These are phyloP conservation scores for Omphaloscelis lunosa DNA, from an alignment of 2,888 invertebrate genomes.

Conservation along the genomic window DNA sequence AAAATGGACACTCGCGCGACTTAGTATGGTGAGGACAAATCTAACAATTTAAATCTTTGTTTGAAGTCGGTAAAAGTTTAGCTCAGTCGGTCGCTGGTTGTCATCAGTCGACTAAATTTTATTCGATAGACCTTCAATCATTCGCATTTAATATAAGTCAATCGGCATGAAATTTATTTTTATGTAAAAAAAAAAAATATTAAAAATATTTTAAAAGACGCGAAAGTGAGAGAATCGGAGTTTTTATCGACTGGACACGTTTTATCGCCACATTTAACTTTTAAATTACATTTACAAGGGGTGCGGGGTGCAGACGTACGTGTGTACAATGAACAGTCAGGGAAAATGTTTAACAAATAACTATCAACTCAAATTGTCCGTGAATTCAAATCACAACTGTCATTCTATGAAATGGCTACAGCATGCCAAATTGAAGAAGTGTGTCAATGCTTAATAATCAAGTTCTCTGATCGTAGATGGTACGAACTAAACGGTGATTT, in stretches of 20 bases:
- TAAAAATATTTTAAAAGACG: conserved; percentile 73
- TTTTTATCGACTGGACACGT: conserved; percentile 63
- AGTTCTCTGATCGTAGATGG: not conserved
- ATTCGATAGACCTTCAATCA: conserved; percentile 36
- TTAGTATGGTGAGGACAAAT: not conserved
- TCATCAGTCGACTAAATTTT: conserved; percentile 37
- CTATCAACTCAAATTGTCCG: not conserved
- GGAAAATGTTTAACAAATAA: not conserved
- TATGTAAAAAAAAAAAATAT: conserved; percentile 67
- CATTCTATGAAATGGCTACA: not conserved
- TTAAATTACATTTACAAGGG: conserved; percentile 66
- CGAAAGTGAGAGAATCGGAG: conserved; percentile 74
- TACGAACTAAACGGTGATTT: not conserved
- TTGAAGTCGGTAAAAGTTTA: conserved; percentile 29
- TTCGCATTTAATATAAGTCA: conserved; percentile 48
- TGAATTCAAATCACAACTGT: not conserved
- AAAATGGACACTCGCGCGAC: not conserved
- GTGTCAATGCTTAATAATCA: not conserved
- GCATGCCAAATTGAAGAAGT: not conserved
- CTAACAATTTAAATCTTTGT: conserved; percentile 1
- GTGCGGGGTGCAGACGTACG: conserved; percentile 19
- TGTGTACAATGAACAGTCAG: not conserved
- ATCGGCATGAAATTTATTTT: conserved; percentile 64
- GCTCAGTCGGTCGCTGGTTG: conserved; percentile 6
- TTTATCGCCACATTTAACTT: conserved; percentile 59